Evolutionary conservation across 2,113 vertebrate genomes (phyloP).

Genomic region (Rousettus leschenaultii): DNA sequence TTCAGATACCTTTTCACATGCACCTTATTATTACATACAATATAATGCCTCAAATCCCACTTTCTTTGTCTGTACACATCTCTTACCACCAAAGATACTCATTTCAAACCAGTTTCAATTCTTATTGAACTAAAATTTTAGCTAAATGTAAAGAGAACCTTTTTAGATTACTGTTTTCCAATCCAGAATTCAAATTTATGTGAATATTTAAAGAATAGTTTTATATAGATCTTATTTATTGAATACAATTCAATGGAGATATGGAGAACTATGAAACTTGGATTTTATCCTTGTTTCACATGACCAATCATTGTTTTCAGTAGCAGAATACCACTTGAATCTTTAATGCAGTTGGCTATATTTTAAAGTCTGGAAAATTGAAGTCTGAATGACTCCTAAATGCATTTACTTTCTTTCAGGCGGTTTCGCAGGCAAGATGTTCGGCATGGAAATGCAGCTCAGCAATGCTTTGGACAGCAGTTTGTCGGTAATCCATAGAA

Average conservation of each 20-base stretch:
- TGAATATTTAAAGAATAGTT: background rate
- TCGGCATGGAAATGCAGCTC: conserved; percentile 95
- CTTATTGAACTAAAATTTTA: background rate
- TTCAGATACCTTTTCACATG: background rate
- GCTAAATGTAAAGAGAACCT: background rate
- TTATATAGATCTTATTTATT: background rate
- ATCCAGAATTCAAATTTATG: background rate
- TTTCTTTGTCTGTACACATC: background rate
- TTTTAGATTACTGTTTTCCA: background rate
- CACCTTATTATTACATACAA: background rate
- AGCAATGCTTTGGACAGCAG: conserved; percentile 96
- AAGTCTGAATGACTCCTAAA: background rate
- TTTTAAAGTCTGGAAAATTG: background rate
- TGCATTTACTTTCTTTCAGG: conserved; percentile 76
- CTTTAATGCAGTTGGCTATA: background rate
- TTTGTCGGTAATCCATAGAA: conserved; percentile 86
- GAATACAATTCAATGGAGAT: background rate
- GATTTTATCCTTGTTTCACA: conserved; percentile 3
- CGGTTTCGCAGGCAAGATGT: conserved; percentile 97
- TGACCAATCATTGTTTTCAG: background rate
- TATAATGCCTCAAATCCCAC: background rate
- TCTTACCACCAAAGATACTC: background rate
- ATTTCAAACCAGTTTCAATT: background rate
- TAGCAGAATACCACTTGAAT: background rate
- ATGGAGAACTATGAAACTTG: background rate